Base-by-base conservation (phyloP, 2,113 vertebrate species). In the Potamarius usumacintae region DNA sequence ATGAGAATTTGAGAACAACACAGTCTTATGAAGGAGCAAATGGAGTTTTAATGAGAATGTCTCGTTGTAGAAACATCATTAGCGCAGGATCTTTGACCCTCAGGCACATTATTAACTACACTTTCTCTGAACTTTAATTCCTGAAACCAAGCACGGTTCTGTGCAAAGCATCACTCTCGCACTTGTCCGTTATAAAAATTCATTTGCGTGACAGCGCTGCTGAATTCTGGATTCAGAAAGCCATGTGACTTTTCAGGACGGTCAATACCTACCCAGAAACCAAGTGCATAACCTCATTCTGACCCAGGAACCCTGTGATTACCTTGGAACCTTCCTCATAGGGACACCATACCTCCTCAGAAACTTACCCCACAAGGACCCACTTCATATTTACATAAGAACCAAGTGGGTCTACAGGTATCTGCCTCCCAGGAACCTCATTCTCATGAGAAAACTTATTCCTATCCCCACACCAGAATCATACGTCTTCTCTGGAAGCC, bases 11-110 rank as follows among this genome's bases (percentile, higher is more conserved):
- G 11, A 60, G 11, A 85, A 34, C 53, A 76, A 34, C 52, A 7
- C 6, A n/a, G 57, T 50, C 81, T 7, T 50, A 62, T 27, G 60
- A 50, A 82, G 63, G 81, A 65, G 81, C 42, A 83, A 83, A 83
- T 34, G 67, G 69, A 58, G 20, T 76, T 85, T 76, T 42, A 76
- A 85, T 72, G 67, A 85, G 71, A 72, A 60, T 20, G 27, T 60
- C 84, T 85, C 67, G 9, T 48, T 62, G 55, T 55, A 58, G 52
- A 76, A 72, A 74, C 83, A 72, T 85, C 55, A 62, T 85, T 76
- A 85, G 53, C 55, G 12, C 69, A 5, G 20, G 52, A 83, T 67
- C 82, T 83, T 67, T 83, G 48, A 67, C 82, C 81, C 42, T 50
- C 58, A 17, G 81, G 81, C 81, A 22, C 81, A 65, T 83, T 65